Evolutionary conservation across 1,140 invertebrate species (phyloP).

Genomic region (Phortica variegata): DNA sequence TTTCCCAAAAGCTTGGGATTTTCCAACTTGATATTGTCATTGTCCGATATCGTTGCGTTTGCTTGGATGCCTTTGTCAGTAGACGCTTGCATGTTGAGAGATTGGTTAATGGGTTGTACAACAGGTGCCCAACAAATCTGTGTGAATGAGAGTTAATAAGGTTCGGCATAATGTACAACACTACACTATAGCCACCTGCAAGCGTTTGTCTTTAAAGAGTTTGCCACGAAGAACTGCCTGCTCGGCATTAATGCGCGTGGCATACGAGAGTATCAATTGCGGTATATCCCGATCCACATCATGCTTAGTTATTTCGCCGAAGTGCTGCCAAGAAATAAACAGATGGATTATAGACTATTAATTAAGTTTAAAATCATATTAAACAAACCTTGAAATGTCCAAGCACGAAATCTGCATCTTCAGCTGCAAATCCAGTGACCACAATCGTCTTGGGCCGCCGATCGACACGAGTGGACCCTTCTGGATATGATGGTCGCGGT

Average conservation of each 20-base stretch:
- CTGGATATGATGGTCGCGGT: constrained; percentile 32
- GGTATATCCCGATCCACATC: constrained; percentile 53
- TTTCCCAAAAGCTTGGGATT: constrained; percentile 33
- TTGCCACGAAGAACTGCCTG: constrained; percentile 54
- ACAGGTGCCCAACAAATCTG: constrained; percentile 53
- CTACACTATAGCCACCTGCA: constrained; percentile 40
- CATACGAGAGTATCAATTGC: constrained; percentile 50
- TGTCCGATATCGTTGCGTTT: background rate
- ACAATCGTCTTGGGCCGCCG: constrained; percentile 49
- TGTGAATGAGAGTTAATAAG: background rate
- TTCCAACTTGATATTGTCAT: constrained; percentile 13
- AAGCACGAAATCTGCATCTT: constrained; percentile 51
- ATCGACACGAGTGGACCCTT: constrained; percentile 49
- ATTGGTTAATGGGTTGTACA: constrained; percentile 15
- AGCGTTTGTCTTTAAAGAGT: constrained; percentile 53
- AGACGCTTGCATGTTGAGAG: background rate
- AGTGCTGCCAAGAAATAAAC: constrained; percentile 29
- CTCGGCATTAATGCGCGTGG: constrained; percentile 54
- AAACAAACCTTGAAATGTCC: constrained; percentile 52
- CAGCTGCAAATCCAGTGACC: constrained; percentile 48
- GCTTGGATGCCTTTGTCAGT: background rate
- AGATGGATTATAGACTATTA: background rate
- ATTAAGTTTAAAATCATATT: background rate
- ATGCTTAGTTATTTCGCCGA: constrained; percentile 56
- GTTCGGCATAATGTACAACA: background rate